These are phyloP conservation scores for Rhinatrema bivittatum DNA, from an alignment of 2,797 vertebrate genomes.

Conservation along the genomic window DNA sequence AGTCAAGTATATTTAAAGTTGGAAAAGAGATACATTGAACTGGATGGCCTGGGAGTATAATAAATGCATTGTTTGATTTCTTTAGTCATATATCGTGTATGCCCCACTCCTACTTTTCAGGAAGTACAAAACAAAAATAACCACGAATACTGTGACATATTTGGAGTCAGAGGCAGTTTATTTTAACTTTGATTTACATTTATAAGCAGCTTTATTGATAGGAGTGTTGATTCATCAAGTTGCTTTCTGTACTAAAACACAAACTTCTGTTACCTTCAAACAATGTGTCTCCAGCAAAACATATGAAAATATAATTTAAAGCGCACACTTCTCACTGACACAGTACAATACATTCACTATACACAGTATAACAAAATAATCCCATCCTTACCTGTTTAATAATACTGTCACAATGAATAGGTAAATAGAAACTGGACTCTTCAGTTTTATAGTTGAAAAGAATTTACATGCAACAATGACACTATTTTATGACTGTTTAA, in stretches of 20 bases:
- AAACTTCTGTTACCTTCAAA: conserved; percentile 73
- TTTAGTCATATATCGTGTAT: too few species aligned
- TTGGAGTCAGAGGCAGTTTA: conserved; percentile 71
- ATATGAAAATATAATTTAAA: conserved; percentile 99
- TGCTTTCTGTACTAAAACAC: conserved; percentile 71
- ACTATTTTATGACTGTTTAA: conserved; percentile 65
- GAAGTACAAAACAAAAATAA: neutral
- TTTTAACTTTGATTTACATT: conserved; percentile 86
- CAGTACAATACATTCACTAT: conserved; percentile 93
- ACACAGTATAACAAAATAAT: conserved; percentile 89
- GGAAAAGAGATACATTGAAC: too few species aligned
- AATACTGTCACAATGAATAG: conserved; percentile 82
- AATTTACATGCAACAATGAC: conserved; percentile 75
- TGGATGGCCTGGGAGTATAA: too few species aligned
- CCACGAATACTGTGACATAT: conserved; percentile 12
- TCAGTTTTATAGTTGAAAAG: conserved; percentile 56
- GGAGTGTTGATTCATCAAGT: conserved; percentile 73
- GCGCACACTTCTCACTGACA: conserved; percentile 91
- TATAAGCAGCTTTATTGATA: conserved; percentile 84
- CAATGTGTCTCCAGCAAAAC: conserved; percentile 80
- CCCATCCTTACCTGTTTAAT: conserved; percentile 81
- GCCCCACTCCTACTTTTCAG: too few species aligned
- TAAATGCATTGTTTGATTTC: too few species aligned
- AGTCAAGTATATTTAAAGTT: too few species aligned
- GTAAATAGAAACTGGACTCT: conserved; percentile 69